Percentiles rank a stretch among this genome's conserved stretches.
Evolutionary conservation across 2,113 vertebrate genomes (phyloP).

Genomic region (Siniperca knerii): DNA sequence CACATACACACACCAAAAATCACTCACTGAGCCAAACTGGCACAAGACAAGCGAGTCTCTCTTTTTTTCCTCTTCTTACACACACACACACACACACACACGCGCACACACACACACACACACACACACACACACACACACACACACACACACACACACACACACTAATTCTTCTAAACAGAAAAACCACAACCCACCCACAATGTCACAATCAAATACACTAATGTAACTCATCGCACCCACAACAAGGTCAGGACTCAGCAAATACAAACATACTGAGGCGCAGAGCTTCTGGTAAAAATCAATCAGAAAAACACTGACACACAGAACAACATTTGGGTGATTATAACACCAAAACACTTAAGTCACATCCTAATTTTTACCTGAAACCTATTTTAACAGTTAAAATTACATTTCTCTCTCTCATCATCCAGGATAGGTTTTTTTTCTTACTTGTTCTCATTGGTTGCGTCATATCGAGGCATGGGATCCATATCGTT

Average conservation of each 20-base stretch:
- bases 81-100: neutral
- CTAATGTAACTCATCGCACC: slow-evolving; percentile 49
- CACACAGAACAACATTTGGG: slow-evolving; percentile 14
- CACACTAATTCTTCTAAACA: slow-evolving; percentile 12
- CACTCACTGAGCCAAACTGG: slow-evolving; percentile 66
- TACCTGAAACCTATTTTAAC: neutral
- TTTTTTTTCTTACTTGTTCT: slow-evolving; percentile 95
- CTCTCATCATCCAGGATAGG: neutral
- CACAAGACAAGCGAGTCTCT: slow-evolving; percentile 61
- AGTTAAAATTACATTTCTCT: neutral
- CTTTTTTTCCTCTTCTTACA: neutral
- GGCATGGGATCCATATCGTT: slow-evolving; percentile 99
- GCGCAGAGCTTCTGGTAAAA: slow-evolving; percentile 44
- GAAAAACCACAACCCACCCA: slow-evolving; percentile 52
- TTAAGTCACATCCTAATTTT: neutral
- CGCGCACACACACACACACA: slow-evolving; percentile 7
- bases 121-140: slow-evolving; percentile 3
- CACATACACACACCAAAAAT: slow-evolving; percentile 60
- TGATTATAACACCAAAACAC: slow-evolving; percentile 11
- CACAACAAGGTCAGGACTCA: slow-evolving; percentile 55
- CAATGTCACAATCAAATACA: slow-evolving; percentile 60
- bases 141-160: neutral
- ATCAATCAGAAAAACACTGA: slow-evolving; percentile 27
- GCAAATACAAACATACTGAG: slow-evolving; percentile 49
- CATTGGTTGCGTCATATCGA: slow-evolving; percentile 97